A percentile compares a stretch with the other conserved stretches of the same genome.
Conservation (phyloP, 2,797 vertebrate genomes). For the Corythornis leucogaster region DNA sequence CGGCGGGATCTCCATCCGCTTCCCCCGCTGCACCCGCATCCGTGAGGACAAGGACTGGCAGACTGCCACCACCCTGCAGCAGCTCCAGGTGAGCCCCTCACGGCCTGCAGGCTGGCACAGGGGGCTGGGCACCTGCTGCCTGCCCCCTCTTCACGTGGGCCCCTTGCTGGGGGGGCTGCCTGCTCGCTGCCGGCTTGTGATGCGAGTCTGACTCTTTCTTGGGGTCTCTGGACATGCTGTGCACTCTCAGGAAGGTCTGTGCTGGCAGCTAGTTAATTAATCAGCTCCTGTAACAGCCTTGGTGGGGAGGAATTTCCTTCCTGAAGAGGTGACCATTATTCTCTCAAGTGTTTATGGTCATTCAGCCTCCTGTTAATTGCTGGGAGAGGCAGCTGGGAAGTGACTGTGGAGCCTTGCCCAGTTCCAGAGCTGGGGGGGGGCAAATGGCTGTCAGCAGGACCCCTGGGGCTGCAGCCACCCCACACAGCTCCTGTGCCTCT, state of each 20-base stretch:
- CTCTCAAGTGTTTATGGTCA: neutral
- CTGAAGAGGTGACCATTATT: neutral
- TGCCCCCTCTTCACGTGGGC: no score
- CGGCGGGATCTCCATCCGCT: constrained; percentile 98
- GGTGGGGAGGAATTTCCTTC: neutral
- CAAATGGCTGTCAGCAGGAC: neutral
- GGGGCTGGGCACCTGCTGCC: neutral
- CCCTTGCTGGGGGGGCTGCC: no score
- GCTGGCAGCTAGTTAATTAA: neutral
- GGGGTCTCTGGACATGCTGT: neutral
- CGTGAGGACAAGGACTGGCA: constrained; percentile 98
- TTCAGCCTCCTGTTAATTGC: rapidly evolving
- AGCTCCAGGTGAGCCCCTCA: constrained; percentile 84
- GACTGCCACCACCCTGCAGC: constrained; percentile 90
- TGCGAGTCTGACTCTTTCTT: neutral
- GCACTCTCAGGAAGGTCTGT: neutral
- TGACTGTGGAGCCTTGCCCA: neutral
- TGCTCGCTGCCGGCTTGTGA: neutral
- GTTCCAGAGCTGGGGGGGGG: neutral
- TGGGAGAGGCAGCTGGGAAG: neutral
- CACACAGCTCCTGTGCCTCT: neutral
- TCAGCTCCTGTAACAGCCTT: neutral
- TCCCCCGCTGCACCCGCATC: constrained; percentile 95
- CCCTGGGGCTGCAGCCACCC: neutral
- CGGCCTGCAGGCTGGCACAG: no score